Conservation (phyloP, 2,113 vertebrate genomes). For the Proteles cristata region DNA sequence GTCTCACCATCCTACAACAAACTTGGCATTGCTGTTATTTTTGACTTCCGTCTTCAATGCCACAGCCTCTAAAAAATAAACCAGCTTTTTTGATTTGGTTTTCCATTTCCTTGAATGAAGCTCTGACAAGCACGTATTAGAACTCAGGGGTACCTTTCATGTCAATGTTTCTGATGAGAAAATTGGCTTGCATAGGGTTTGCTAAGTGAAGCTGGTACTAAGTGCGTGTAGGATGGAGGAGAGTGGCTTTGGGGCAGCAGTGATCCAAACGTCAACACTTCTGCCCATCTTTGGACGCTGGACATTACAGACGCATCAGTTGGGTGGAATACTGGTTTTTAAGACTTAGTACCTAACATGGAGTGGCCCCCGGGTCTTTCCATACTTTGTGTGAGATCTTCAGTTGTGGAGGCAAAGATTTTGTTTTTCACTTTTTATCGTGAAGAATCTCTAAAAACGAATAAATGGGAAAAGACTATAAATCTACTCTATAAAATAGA, state of each 20-base stretch:
- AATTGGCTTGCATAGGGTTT: background rate
- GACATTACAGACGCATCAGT: no score
- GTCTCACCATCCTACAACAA: background rate
- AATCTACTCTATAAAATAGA: background rate
- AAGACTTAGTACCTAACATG: background rate
- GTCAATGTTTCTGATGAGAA: background rate
- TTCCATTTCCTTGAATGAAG: background rate
- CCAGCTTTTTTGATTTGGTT: background rate
- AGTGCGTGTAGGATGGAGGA: background rate
- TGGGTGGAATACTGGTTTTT: background rate
- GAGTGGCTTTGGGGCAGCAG: background rate
- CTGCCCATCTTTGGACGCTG: background rate
- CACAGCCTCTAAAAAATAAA: background rate
- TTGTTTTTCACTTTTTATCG: background rate
- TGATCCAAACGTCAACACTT: background rate
- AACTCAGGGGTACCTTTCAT: background rate
- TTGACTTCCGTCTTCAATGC: constrained; percentile 17
- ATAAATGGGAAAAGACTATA: background rate
- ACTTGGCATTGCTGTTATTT: background rate
- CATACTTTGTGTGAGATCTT: background rate
- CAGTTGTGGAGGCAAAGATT: background rate
- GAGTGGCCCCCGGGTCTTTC: background rate
- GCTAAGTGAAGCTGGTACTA: background rate
- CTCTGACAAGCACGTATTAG: background rate
- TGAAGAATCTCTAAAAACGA: constrained; percentile 3